Evolutionary conservation across 2,888 invertebrate species (phyloP).

Genomic region (Pollenia angustigena): DNA sequence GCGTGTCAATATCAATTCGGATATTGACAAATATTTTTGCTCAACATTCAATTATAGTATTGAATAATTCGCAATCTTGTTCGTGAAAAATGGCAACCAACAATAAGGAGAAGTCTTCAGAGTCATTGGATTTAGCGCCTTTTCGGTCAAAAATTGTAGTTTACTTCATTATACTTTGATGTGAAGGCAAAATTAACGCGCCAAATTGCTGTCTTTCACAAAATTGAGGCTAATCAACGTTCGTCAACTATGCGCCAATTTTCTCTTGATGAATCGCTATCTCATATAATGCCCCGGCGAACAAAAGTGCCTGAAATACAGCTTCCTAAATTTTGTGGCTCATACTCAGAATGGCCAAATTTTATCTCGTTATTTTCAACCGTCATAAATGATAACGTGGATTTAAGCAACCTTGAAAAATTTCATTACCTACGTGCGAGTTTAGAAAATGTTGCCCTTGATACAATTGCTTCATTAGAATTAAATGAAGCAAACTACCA

Average conservation of each 20-base stretch:
- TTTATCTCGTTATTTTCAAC: slow-evolving; percentile 66
- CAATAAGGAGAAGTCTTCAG: background rate
- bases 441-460: slow-evolving; percentile 48
- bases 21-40: background rate
- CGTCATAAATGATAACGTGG: slow-evolving; percentile 55
- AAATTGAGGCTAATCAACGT: background rate
- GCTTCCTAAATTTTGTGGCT: slow-evolving; percentile 63
- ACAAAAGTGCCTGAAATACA: slow-evolving; percentile 57
- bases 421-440: slow-evolving; percentile 56
- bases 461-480: slow-evolving; percentile 64
- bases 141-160: background rate
- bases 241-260: slow-evolving; percentile 39
- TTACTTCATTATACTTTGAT: slow-evolving; percentile 3
- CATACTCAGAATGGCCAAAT: slow-evolving; percentile 66
- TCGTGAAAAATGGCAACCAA: background rate
- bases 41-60: no score
- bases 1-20: background rate
- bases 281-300: background rate
- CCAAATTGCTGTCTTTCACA: background rate
- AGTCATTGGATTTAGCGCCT: background rate
- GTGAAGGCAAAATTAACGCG: slow-evolving; percentile 28
- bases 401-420: slow-evolving; percentile 46
- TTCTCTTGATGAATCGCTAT: slow-evolving; percentile 10
- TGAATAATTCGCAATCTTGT: no score
- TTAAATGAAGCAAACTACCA: slow-evolving; percentile 64